Evolutionary conservation across 2,113 vertebrate genomes (phyloP), one percentile per base, ranked within the genome.

Genomic region (Phoxinus phoxinus): DNA sequence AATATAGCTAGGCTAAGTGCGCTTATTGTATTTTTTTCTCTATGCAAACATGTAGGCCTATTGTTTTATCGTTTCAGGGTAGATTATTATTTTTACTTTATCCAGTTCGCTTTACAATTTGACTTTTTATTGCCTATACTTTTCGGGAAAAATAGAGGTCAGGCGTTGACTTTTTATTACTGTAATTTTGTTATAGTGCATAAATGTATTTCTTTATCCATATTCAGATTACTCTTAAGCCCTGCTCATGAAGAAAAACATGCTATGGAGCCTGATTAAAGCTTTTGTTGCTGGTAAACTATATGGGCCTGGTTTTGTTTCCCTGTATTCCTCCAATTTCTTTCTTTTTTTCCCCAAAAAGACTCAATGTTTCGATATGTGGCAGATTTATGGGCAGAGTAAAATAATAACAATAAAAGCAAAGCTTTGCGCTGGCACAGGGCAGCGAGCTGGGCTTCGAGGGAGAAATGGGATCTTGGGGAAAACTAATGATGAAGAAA

Each of bases 401-500:
- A 56, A 74, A 86, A 83, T 41, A 83, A 83, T 83, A 83, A 83
- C 72, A 72, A 71, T 83, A 84, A 79, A 67, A 84, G 72, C 44
- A 85, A 90, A 84, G 73, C 82, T n/a, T 80, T 56, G 84, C 74
- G 56, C 90, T 89, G 88, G 89, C 74, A 27, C 83, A 84, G 46
- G 67, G 46, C 67, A 32, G 82, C 86, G 74, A 89, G 86, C 80
- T 82, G 87, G 78, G 85, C 91, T 90, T 0, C 84, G 77, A 0
- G 27, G 15, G 69, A 63, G 73, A 88, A 77, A 87, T 86, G 87
- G 53, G 74, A 73, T 90, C 86, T 84, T 81, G 23, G 89, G 91
- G 93, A 69, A 91, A 94, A 94, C 94, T 96, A 95, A 95, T 95
- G 95, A 96, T 93, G 95, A 96, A 86, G 84, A 86, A 90, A 95